Evolutionary conservation across 2,797 vertebrate genomes (phyloP), one percentile per base, ranked within the genome.

Genomic region (Hipposideros larvatus): DNA sequence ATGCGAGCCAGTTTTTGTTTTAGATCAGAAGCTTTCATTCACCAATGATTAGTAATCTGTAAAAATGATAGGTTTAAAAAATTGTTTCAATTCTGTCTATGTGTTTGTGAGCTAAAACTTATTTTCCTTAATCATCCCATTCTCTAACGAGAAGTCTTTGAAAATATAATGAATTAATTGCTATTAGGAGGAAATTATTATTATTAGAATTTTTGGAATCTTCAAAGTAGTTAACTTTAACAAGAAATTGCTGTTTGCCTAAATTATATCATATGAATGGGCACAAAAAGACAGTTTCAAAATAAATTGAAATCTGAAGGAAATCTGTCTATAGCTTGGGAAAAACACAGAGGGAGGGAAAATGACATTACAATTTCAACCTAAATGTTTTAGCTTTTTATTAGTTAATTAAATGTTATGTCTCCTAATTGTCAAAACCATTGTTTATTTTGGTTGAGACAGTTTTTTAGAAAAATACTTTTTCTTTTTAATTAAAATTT

Each of bases 81-180:
- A 61, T 37, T 61, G 11, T 61, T 87, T 84, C 15, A 43, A 1
- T 94, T 96, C 57, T 13, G 71, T 68, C 61, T 71, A 0, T 87
- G 26, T 87, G 46, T 87, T 87, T 91, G 87, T 94, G 51, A 2
- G 71, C 28, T 94, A 92, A 82, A 84, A 92, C 4, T 68, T 92
- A 31, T 11, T 34, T 89, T 16, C 26, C 14, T 21, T 82, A 87
- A 77, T 77, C 48, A 90, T 87, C 18, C 31, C 96, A 26, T 73
- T 87, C n/a, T 90, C 7, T 34, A 87, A 26, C 51, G 75, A 87
- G 61, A 90, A 90, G 26, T 87, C 48, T 26, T 86, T 94, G 71
- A 82, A 94, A 37, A 68, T 87, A 74, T 68, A 92, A 80, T 90
- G n/a, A 95, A 95, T 94, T 95, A 41, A 57, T 78, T 63, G 43